Conservation (phyloP, 2,888 invertebrate species). For the Pollenia angustigena region DNA sequence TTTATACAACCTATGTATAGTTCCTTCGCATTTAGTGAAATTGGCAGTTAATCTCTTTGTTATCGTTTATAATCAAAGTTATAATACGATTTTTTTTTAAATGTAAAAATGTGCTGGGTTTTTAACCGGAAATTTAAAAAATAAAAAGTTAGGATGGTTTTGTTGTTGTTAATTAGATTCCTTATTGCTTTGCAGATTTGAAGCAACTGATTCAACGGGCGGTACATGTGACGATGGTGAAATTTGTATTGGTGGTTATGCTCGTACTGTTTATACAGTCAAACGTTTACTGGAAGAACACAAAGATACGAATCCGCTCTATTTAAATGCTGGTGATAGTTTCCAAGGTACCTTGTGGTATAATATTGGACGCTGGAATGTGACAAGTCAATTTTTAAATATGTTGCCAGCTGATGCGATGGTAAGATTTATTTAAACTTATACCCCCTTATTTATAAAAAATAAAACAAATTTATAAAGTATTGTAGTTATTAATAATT, state of each 20-base stretch:
- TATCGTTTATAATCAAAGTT: no score
- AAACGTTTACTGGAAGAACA: conserved; percentile 84
- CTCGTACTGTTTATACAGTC: conserved; percentile 87
- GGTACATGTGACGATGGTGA: conserved; percentile 86
- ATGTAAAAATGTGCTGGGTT: neutral
- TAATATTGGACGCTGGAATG: conserved; percentile 89
- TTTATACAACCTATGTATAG: no score
- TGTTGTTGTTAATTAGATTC: neutral
- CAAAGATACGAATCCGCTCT: conserved; percentile 86
- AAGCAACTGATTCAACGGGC: conserved; percentile 86
- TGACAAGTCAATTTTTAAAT: conserved; percentile 91
- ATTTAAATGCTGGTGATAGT: conserved; percentile 93
- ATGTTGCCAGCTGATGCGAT: conserved; percentile 90
- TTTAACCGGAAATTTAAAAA: neutral
- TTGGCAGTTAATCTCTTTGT: no score
- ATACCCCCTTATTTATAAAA: no score
- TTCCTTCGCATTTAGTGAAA: no score
- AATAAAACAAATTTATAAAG: no score
- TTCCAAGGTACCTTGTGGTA: conserved; percentile 95
- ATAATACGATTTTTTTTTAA: no score
- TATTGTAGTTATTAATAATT: no score
- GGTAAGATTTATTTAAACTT: conserved; percentile 83
- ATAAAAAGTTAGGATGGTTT: neutral
- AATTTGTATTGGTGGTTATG: conserved; percentile 89
- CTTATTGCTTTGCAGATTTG: conserved; percentile 85